Conservation (phyloP, 2,888 invertebrate genomes). For the Agrochola lychnidis region DNA sequence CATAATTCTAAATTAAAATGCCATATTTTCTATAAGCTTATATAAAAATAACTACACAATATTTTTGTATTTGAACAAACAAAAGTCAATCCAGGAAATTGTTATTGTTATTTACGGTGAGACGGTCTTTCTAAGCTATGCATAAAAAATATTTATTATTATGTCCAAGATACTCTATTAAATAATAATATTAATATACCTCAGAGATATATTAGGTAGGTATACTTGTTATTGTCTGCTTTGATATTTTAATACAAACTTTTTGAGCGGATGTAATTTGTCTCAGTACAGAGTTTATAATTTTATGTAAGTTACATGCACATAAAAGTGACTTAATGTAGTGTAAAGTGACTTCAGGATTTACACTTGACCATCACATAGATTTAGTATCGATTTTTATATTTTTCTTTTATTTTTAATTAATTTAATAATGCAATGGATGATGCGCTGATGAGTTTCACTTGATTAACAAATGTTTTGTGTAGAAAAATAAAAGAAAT, state of each 20-base stretch:
- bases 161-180: slow-evolving; percentile 4
- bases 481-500: not conserved
- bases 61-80: slow-evolving; percentile 23
- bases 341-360: not conserved
- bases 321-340: not conserved
- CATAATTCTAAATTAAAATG: slow-evolving; percentile 17
- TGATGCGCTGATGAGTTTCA: not conserved
- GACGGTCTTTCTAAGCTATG: not conserved
- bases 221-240: slow-evolving; percentile 2
- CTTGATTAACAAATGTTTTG: slow-evolving; percentile 6
- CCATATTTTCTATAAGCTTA: slow-evolving; percentile 39
- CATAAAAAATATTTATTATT: not conserved
- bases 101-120: not conserved
- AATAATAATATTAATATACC: slow-evolving; percentile 3
- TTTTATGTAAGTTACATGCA: not conserved
- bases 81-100: not conserved
- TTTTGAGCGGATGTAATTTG: slow-evolving; percentile 12
- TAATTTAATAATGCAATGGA: not conserved
- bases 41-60: not conserved
- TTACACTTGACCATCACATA: not conserved
- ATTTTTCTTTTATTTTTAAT: not conserved
- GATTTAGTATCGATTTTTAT: not conserved
- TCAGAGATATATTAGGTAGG: not conserved
- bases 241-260: not conserved
- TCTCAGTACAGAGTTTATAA: slow-evolving; percentile 7